Conservation (phyloP, 2,888 invertebrate genomes). For the Cecidostiba fungosa region DNA sequence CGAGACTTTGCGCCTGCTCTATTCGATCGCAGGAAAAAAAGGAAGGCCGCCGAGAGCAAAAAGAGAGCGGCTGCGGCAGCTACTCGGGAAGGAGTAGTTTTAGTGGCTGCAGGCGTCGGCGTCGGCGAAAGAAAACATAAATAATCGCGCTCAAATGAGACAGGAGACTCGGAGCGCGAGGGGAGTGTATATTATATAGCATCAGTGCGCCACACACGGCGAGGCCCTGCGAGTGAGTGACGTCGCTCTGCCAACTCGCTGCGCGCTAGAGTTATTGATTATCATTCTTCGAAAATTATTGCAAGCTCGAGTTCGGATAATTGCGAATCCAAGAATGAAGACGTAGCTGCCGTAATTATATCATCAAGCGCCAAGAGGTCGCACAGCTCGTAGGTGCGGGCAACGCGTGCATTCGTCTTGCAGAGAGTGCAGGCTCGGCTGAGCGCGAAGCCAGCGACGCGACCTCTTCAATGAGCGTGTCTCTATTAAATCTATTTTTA, state of each 20-base stretch:
- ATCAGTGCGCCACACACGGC: conserved; percentile 73
- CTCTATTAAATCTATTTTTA: conserved; percentile 80
- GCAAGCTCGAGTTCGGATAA: no score
- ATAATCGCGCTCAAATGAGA: conserved; percentile 80
- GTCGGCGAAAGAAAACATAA: conserved; percentile 79
- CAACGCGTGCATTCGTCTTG: not conserved
- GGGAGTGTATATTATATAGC: conserved; percentile 42
- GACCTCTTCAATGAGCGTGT: conserved; percentile 79
- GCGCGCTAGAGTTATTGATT: no score
- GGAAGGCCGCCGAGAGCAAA: no score
- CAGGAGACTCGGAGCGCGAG: conserved; percentile 67
- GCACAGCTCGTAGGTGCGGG: not conserved
- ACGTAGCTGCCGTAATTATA: conserved; percentile 53
- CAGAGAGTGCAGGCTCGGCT: conserved; percentile 40
- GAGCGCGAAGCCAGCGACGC: conserved; percentile 65
- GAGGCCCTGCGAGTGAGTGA: conserved; percentile 48
- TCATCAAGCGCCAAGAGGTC: conserved; percentile 12
- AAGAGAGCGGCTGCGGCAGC: no score
- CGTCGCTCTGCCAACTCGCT: no score
- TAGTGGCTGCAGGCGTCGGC: conserved; percentile 78
- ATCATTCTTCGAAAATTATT: no score
- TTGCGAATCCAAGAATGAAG: no score
- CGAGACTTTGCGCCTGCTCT: no score
- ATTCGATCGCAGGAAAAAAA: no score
- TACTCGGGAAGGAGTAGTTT: conserved; percentile 73